Evolutionary conservation across 1,140 invertebrate genomes (phyloP).

Genomic region (Drosophila chauvacae): DNA sequence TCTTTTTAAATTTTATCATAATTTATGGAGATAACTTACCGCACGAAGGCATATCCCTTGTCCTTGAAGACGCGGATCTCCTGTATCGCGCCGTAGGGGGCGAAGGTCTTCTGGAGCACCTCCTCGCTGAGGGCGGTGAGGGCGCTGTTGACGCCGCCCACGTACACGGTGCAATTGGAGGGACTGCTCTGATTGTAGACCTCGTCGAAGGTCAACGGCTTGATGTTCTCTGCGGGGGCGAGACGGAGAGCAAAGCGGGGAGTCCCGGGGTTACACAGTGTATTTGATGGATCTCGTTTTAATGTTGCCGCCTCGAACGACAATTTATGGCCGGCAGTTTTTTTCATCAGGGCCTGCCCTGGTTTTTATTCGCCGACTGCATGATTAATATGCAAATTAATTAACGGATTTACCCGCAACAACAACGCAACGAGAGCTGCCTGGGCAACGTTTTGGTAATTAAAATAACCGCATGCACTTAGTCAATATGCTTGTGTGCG

Average conservation of each 20-base stretch:
- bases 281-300: conserved; percentile 59
- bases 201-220: conserved; percentile 98
- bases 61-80: conserved; percentile 99
- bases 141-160: conserved; percentile 98
- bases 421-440: conserved; percentile 47
- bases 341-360: conserved; percentile 28
- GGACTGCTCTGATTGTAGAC: conserved; percentile 99
- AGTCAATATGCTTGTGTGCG: conserved; percentile 67
- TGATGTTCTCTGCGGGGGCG: conserved; percentile 89
- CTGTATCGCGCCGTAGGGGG: conserved; percentile 96
- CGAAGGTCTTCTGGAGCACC: conserved; percentile 98
- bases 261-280: conserved; percentile 19
- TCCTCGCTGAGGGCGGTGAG: conserved; percentile 96
- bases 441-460: conserved; percentile 77
- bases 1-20: no score
- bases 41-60: conserved; percentile 99
- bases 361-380: conserved; percentile 58
- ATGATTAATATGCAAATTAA: conserved; percentile 84
- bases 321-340: conserved; percentile 66
- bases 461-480: conserved; percentile 82
- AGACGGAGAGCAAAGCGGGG: neutral
- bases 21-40: conserved; percentile 86
- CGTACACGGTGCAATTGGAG: conserved; percentile 99
- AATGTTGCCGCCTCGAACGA: conserved; percentile 36
- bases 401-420: conserved; percentile 79